Base-by-base conservation (phyloP, 2,113 vertebrate species). In the Dipodomys ordii region DNA sequence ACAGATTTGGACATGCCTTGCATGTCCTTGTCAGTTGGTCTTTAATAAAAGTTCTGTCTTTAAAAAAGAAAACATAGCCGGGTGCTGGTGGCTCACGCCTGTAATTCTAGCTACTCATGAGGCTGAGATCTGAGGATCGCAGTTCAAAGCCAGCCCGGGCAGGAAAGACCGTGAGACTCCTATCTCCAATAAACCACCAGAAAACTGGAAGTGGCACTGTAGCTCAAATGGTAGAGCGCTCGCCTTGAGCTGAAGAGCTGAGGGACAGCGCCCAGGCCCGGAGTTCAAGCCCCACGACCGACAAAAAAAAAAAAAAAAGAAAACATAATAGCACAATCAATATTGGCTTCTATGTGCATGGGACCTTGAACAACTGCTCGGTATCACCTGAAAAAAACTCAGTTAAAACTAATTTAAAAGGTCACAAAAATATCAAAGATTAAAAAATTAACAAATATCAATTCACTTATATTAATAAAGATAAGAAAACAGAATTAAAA, bases 401-500 rank as follows among this genome's bases (percentile, higher is more conserved):
- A 49, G n/a, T 69, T 39, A 39, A 62, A 88, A 82, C 35, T 81
- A 84, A 64, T 64, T 25, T 25, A 87, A 74, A 18, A 73, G 9
- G n/a, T 78, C 35, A 69, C 16, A 39, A 81, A 83, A 90, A 87
- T 27, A 73, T 13, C 46, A 67, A 74, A 83, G 69, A 84, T 15
- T 6, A 90, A 90, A 77, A 81, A 85, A 81, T 9, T 23, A 77
- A 67, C 30, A 79, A 67, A 89, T 89, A 60, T n/a, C 7, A 57
- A 44, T n/a, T 15, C 20, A 85, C 67, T 86, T 72, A 44, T 15
- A 86, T 16, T 19, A 72, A 62, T 44, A 25, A 20, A 91, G 32
- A 92, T 32, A 82, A 86, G 73, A 88, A 67, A 89, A 57, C 4
- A 73, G 11, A 87, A 19, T 64, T 32, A 5, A 49, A 86, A 72